Evolutionary conservation across 2,797 vertebrate genomes (phyloP).

Genomic region (Myotis planiceps): DNA sequence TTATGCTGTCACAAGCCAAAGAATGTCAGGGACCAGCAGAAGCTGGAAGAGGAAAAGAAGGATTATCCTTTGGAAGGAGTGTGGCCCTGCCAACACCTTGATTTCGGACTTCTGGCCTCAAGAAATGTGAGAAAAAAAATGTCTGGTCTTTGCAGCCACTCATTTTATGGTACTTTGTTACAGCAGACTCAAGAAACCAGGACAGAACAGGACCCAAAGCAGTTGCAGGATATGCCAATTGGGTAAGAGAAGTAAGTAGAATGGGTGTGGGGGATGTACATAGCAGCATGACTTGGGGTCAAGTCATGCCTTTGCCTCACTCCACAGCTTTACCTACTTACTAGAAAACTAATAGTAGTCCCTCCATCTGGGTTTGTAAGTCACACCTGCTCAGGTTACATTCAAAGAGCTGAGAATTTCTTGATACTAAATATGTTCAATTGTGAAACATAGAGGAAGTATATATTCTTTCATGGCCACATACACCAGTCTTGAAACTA

Average conservation of each 20-base stretch:
- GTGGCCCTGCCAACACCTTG: background rate
- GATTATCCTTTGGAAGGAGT: background rate
- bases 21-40: background rate
- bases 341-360: background rate
- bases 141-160: background rate
- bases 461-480: background rate
- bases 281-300: background rate
- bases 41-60: background rate
- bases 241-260: background rate
- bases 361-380: background rate
- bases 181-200: background rate
- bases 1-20: background rate
- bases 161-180: background rate
- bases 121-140: background rate
- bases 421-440: background rate
- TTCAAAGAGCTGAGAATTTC: background rate
- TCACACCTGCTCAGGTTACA: background rate
- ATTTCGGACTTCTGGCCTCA: background rate
- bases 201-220: background rate
- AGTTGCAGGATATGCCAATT: background rate
- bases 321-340: background rate
- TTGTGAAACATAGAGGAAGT: background rate
- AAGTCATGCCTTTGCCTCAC: background rate
- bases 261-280: rapidly evolving
- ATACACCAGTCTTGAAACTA: background rate